Evolutionary conservation across 2,888 invertebrate species (phyloP).

Genomic region (Diarsia dahlii): DNA sequence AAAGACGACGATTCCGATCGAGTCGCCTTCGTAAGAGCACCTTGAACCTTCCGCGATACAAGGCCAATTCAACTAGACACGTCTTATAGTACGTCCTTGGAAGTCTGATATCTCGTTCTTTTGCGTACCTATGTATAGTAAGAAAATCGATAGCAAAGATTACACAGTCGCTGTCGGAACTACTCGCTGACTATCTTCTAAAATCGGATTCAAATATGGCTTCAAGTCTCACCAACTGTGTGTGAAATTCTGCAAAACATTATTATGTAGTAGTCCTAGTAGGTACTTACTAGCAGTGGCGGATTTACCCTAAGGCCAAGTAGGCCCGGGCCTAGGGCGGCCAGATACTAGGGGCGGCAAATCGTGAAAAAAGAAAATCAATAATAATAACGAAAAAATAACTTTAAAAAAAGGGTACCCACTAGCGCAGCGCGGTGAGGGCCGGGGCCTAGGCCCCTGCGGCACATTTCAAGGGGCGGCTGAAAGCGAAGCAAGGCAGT

Average conservation of each 20-base stretch:
- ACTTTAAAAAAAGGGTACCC: too few relatives aligned
- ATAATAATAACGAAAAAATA: too few relatives aligned
- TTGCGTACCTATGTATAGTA: not conserved
- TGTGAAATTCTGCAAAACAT: not conserved
- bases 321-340: too few relatives aligned
- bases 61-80: slow-evolving; percentile 4
- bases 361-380: too few relatives aligned
- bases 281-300: too few relatives aligned
- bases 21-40: not conserved
- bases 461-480: too few relatives aligned
- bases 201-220: slow-evolving; percentile 34
- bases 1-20: not conserved
- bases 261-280: not conserved
- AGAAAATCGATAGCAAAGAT: slow-evolving; percentile 45
- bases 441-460: too few relatives aligned
- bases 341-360: too few relatives aligned
- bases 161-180: slow-evolving; percentile 1
- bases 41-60: not conserved
- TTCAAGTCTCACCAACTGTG: slow-evolving; percentile 12
- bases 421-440: too few relatives aligned
- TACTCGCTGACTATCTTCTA: slow-evolving; percentile 9
- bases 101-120: slow-evolving; percentile 19
- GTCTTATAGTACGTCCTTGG: slow-evolving; percentile 30
- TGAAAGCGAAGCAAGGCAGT: too few relatives aligned
- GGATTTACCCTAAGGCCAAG: too few relatives aligned